These are phyloP conservation scores for Aldrovandia affinis DNA, from an alignment of 2,797 vertebrate genomes.

Conservation along the genomic window DNA sequence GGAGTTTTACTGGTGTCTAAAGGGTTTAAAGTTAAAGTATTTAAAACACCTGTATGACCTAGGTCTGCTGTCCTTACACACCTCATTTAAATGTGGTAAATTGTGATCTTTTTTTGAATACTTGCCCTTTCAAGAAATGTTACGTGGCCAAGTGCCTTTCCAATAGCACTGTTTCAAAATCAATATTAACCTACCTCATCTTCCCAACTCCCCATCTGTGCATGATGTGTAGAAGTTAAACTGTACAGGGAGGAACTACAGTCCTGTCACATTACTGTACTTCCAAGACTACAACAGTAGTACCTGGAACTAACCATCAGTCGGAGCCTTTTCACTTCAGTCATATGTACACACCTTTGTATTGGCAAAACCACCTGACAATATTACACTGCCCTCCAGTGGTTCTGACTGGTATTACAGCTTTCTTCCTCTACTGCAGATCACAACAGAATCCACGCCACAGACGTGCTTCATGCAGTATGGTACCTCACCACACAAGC, in stretches of 20 bases:
- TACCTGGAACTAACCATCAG: slow-evolving; percentile 43
- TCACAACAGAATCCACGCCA: slow-evolving; percentile 97
- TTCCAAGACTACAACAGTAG: slow-evolving; percentile 27
- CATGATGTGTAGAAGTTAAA: background rate
- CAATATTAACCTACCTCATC: no score
- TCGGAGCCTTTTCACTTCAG: slow-evolving; percentile 33
- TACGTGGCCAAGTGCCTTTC: no score
- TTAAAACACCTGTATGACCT: no score
- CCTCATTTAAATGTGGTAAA: no score
- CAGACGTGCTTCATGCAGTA: slow-evolving; percentile 97
- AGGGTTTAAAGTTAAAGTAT: no score
- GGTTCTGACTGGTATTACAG: slow-evolving; percentile 36
- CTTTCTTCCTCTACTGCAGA: slow-evolving; percentile 68
- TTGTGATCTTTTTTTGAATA: no score
- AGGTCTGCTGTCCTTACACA: no score
- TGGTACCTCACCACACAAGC: slow-evolving; percentile 97
- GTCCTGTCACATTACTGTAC: background rate
- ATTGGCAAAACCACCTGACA: slow-evolving; percentile 27
- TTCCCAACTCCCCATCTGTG: no score
- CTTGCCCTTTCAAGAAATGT: no score
- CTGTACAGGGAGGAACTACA: background rate
- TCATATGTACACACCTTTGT: background rate
- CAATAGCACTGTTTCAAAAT: no score
- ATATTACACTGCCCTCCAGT: slow-evolving; percentile 58
- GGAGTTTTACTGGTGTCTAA: no score